Base-by-base conservation (phyloP, 2,888 invertebrate genomes). In the Tetragonisca angustula region DNA sequence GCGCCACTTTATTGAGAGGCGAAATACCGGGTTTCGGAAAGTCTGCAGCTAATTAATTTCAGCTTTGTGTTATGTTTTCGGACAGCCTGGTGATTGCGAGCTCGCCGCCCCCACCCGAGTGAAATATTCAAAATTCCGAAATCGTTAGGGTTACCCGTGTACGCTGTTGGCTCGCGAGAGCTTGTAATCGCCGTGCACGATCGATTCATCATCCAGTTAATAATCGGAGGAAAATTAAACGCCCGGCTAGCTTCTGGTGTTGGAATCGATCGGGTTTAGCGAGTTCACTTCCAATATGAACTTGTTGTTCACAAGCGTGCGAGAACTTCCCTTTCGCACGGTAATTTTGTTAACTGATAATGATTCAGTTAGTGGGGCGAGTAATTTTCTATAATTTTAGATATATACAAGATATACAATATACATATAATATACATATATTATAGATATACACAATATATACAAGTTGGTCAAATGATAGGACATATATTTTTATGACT, bases 41-140 rank as follows among this genome's bases (percentile, higher is more conserved):
- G 71, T 85, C 84, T 75, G 77, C 54, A 77, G 84, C 85, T 85
- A 84, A 85, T 85, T 85, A 84, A 84, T 81, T 81, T 85, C 76
- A 56, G 78, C 80, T 76, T 85, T 78, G 81, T 78, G 78, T 76
- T 32, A 32, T 32, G 32, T 32, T 32, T 32, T 78, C 73, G 65
- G 84, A 81, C 81, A 78, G 78, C 4, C 76, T 67, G 71, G 43
- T 69, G 72, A 76, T 85, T 80, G 74, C 62, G 68, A 27, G 56
- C 52, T 52, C 61, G 4, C 36, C 24, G n/a, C 17, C 19, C 9
- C 43, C 43, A 1, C 43, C 43, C 43, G 43, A 43, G 4, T 80
- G 75, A 73, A 85, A 80, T 84, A 85, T 84, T 84, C 77, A 78
- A 68, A 71, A 85, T 80, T 80, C 27, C 56, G 52, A 83, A 75